These are phyloP conservation scores for Oscheius onirici DNA, from an alignment of 2,888 invertebrate species.

Conservation along the genomic window DNA sequence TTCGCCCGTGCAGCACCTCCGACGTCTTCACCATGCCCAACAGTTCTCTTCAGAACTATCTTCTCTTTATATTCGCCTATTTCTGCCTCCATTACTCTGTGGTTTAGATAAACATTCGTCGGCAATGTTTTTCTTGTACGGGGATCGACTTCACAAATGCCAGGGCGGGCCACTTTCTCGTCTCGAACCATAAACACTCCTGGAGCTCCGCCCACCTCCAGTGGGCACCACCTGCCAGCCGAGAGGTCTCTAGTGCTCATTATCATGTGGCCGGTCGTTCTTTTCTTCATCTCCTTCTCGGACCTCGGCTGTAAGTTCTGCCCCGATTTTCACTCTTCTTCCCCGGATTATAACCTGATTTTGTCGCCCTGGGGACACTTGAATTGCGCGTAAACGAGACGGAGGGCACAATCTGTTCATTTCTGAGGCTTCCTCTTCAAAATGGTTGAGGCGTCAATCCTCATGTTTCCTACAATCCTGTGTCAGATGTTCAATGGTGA, in stretches of 20 bases:
- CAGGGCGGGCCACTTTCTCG: too few relatives aligned
- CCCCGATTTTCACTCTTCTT: too few relatives aligned
- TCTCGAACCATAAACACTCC: conserved; percentile 20
- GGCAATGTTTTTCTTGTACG: too few relatives aligned
- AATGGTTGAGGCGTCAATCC: conserved; percentile 40
- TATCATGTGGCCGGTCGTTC: background rate
- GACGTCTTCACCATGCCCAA: too few relatives aligned
- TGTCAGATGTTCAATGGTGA: conserved; percentile 66
- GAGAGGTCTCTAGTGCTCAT: background rate
- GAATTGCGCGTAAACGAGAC: conserved; percentile 26
- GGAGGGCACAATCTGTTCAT: conserved; percentile 24
- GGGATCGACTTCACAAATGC: too few relatives aligned
- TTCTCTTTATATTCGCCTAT: too few relatives aligned
- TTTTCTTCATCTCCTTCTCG: conserved; percentile 3
- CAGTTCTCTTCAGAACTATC: too few relatives aligned
- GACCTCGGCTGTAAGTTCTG: conserved; percentile 24
- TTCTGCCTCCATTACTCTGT: too few relatives aligned
- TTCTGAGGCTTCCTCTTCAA: background rate
- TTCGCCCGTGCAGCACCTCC: too few relatives aligned
- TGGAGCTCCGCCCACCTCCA: background rate
- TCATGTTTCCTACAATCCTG: conserved; percentile 62
- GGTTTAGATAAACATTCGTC: too few relatives aligned
- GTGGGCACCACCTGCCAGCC: conserved; percentile 15
- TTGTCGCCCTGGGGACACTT: conserved; percentile 22
- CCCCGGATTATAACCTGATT: conserved; percentile 3